Conservation (phyloP, 2,797 vertebrate species). For the Valencia hispanica region DNA sequence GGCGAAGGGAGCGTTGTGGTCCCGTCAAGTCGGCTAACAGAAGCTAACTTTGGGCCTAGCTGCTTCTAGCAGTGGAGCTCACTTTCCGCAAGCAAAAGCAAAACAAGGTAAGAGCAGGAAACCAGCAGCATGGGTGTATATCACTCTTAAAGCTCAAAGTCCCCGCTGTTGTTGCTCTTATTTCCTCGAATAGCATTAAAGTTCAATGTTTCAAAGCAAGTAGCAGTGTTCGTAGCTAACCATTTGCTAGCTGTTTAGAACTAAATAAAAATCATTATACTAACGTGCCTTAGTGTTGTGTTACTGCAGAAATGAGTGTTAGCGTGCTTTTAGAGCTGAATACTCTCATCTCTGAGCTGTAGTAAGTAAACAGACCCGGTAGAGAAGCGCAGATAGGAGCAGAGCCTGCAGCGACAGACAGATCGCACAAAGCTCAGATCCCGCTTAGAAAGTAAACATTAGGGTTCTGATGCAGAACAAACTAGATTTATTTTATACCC, state of each 20-base stretch:
- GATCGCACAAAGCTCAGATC: neutral
- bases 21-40: constrained; percentile 54
- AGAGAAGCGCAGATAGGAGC: neutral
- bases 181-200: neutral
- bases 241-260: neutral
- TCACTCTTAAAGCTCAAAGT: neutral
- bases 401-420: neutral
- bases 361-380: neutral
- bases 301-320: neutral
- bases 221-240: neutral
- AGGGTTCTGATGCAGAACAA: neutral
- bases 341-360: neutral
- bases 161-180: neutral
- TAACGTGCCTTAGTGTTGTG: neutral
- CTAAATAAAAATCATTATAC: neutral
- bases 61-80: constrained; percentile 52
- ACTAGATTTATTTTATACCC: neutral
- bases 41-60: constrained; percentile 61
- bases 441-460: constrained; percentile 12
- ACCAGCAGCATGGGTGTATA: neutral
- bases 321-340: neutral
- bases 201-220: neutral
- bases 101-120: constrained; percentile 65
- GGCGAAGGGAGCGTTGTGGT: constrained; percentile 33
- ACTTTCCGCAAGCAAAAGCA: constrained; percentile 52